These are phyloP conservation scores for Agraylea sexmaculata DNA, from an alignment of 1,140 invertebrate species.

Conservation along the genomic window DNA sequence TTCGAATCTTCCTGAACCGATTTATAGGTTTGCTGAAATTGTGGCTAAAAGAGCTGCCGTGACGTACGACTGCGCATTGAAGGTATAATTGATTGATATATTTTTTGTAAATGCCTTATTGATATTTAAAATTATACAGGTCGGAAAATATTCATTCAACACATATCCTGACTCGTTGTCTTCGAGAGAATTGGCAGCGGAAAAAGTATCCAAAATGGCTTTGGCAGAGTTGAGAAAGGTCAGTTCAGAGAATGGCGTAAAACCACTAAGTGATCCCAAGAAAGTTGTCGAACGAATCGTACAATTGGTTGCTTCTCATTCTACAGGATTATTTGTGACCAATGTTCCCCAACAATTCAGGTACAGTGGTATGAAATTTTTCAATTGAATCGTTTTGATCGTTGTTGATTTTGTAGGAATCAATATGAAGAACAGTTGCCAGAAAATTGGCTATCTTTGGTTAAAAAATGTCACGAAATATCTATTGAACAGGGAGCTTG, in stretches of 20 bases:
- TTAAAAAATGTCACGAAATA: constrained; percentile 34
- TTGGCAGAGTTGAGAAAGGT: constrained; percentile 32
- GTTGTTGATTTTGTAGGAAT: constrained; percentile 29
- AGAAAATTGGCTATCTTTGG: constrained; percentile 38
- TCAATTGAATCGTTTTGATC: constrained; percentile 21
- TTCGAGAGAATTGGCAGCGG: constrained; percentile 38
- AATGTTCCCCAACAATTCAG: constrained; percentile 33
- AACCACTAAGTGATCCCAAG: constrained; percentile 24
- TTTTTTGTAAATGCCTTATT: constrained; percentile 2
- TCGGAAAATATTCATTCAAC: constrained; percentile 34
- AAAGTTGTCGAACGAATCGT: constrained; percentile 32
- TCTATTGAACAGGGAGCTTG: constrained; percentile 37
- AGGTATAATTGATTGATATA: constrained; percentile 7
- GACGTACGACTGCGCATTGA: constrained; percentile 23
- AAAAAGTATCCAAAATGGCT: constrained; percentile 41
- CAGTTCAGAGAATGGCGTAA: constrained; percentile 22
- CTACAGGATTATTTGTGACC: constrained; percentile 37
- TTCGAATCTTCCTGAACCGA: constrained; percentile 14
- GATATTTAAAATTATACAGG: constrained; percentile 23
- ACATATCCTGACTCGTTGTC: constrained; percentile 48
- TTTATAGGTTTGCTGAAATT: constrained; percentile 13
- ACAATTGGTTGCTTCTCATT: constrained; percentile 38
- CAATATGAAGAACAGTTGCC: constrained; percentile 43
- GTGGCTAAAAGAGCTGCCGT: constrained; percentile 19
- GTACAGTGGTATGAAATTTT: constrained; percentile 19